A percentile compares a stretch with the other conserved stretches of the same genome.
These are phyloP conservation scores for Alaudala cheleensis DNA, from an alignment of 2,113 vertebrate genomes.

Conservation along the genomic window DNA sequence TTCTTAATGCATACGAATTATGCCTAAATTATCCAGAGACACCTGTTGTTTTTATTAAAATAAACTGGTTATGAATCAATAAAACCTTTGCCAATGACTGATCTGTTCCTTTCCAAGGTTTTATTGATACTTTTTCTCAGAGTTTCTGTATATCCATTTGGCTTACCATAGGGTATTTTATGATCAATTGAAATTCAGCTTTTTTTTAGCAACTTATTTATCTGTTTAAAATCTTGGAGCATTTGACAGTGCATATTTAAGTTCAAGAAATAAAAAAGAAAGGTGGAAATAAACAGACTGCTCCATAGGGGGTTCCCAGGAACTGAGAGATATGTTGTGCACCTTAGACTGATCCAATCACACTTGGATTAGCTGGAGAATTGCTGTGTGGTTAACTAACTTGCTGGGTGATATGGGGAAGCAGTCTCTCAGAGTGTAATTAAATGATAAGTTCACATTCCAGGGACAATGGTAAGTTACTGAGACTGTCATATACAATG, in stretches of 20 bases:
- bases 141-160: background rate
- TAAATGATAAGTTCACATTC: slow-evolving; percentile 93
- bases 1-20: background rate
- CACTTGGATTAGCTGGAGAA: slow-evolving; percentile 70
- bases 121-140: slow-evolving; percentile 9
- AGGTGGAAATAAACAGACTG: slow-evolving; percentile 13
- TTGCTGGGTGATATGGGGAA: slow-evolving; percentile 81
- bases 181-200: background rate
- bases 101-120: background rate
- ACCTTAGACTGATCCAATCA: slow-evolving; percentile 72
- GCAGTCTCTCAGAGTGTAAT: slow-evolving; percentile 82
- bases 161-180: background rate
- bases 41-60: slow-evolving; percentile 33
- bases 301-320: slow-evolving; percentile 11
- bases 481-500: slow-evolving; percentile 78
- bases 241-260: slow-evolving; percentile 21
- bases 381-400: slow-evolving; percentile 84
- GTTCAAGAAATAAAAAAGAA: background rate
- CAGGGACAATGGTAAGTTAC: slow-evolving; percentile 83
- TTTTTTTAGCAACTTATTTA: background rate
- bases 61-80: background rate
- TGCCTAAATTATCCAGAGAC: background rate
- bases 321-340: slow-evolving; percentile 47
- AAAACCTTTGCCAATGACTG: background rate
- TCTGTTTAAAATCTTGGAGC: slow-evolving; percentile 17